Percentiles rank a stretch among this genome's conserved stretches.
These are phyloP conservation scores for Uloborus diversus DNA, from an alignment of 1,140 invertebrate genomes.

Conservation along the genomic window DNA sequence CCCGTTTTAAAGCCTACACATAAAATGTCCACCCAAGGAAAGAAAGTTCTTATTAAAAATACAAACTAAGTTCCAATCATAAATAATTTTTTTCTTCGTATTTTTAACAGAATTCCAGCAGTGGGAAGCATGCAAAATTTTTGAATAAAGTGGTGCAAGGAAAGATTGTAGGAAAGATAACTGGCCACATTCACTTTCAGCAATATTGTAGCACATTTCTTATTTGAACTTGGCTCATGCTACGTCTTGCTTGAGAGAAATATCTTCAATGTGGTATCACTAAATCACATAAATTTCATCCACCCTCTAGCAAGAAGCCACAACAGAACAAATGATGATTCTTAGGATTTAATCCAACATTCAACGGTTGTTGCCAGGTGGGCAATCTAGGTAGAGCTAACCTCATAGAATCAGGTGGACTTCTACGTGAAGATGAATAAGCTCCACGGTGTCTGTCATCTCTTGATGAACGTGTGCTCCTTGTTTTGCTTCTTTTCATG, in stretches of 20 bases:
- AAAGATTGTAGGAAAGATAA: not conserved
- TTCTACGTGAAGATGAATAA: slow-evolving; percentile 47
- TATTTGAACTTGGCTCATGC: too few relatives aligned
- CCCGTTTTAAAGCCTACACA: not conserved
- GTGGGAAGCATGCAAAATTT: slow-evolving; percentile 29
- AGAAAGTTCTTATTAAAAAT: not conserved
- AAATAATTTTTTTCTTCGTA: not conserved
- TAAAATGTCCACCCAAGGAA: slow-evolving; percentile 7
- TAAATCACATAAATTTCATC: not conserved
- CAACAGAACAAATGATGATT: slow-evolving; percentile 15
- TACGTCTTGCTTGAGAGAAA: not conserved
- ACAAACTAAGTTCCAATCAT: not conserved
- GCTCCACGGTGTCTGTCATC: slow-evolving; percentile 33
- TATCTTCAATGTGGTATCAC: not conserved
- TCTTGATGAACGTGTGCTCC: slow-evolving; percentile 18
- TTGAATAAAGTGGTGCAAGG: slow-evolving; percentile 2
- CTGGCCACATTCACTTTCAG: not conserved
- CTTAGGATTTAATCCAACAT: slow-evolving; percentile 31
- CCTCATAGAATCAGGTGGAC: slow-evolving; percentile 53
- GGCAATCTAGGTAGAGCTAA: slow-evolving; percentile 41
- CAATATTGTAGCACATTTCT: not conserved
- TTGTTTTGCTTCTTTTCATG: slow-evolving; percentile 66
- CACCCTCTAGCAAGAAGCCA: slow-evolving; percentile 3
- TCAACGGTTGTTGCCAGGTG: slow-evolving; percentile 27
- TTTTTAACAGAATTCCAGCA: not conserved